A percentile compares a stretch with the other conserved stretches of the same genome.
Evolutionary conservation across 2,888 invertebrate species (phyloP).

Genomic region (Theretra japonica): DNA sequence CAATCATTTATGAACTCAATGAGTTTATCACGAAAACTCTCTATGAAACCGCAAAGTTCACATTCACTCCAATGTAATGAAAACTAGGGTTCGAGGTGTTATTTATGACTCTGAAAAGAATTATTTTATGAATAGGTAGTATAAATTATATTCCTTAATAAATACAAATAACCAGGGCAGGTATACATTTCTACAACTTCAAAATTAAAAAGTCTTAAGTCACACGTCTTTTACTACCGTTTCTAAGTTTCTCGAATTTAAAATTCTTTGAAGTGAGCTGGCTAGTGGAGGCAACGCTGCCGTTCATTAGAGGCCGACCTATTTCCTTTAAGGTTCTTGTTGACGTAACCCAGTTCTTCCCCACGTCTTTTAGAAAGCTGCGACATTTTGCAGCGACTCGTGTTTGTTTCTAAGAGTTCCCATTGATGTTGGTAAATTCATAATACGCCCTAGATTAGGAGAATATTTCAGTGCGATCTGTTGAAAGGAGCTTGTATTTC

Average conservation of each 20-base stretch:
- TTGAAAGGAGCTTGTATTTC: neutral
- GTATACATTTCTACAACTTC: neutral
- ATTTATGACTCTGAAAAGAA: neutral
- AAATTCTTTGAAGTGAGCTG: slow-evolving; percentile 14
- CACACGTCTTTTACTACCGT: slow-evolving; percentile 3
- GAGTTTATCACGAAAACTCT: too few species aligned
- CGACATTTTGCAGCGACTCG: slow-evolving; percentile 1
- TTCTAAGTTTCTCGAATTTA: slow-evolving; percentile 16
- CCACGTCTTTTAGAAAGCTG: slow-evolving; percentile 36
- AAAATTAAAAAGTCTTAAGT: neutral
- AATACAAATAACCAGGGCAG: too few species aligned
- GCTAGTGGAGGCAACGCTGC: slow-evolving; percentile 2
- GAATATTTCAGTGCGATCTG: neutral
- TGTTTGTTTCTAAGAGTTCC: neutral
- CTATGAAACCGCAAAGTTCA: too few species aligned
- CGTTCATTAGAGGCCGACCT: slow-evolving; percentile 48
- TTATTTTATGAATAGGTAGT: neutral
- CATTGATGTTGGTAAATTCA: neutral
- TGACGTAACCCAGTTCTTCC: slow-evolving; percentile 57
- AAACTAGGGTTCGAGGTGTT: too few species aligned
- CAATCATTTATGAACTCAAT: too few species aligned
- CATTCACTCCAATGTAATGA: too few species aligned
- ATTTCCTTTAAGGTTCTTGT: slow-evolving; percentile 55
- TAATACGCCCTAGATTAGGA: neutral
- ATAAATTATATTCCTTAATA: too few species aligned